Conservation (phyloP, 2,113 vertebrate species). For the Dromaius novaehollandiae region DNA sequence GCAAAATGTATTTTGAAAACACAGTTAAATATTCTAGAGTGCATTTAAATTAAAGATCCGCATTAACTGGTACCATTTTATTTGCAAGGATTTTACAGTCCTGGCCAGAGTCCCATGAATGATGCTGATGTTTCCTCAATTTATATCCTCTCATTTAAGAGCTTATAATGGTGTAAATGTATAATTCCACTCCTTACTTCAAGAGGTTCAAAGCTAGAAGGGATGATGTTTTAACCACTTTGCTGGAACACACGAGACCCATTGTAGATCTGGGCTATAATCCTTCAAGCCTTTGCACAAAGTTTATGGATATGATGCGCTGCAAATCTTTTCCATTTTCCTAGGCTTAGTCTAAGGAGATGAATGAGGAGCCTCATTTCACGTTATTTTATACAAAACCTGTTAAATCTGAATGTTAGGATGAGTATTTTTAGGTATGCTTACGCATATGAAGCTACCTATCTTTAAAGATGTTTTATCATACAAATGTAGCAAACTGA, state of each 20-base stretch:
- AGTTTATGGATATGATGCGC: background rate
- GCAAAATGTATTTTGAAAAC: background rate
- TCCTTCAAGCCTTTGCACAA: background rate
- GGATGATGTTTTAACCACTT: background rate
- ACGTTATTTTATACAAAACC: background rate
- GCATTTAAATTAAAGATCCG: background rate
- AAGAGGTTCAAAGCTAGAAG: background rate
- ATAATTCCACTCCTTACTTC: background rate
- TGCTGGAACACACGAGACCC: background rate
- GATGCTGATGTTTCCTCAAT: background rate
- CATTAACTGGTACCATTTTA: background rate
- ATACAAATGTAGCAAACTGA: background rate
- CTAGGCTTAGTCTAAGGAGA: background rate
- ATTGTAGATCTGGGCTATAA: background rate
- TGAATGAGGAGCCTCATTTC: background rate
- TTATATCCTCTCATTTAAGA: background rate
- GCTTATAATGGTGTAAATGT: background rate
- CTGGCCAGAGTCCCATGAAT: background rate
- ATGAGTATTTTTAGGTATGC: background rate
- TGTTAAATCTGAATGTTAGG: background rate
- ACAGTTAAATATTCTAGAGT: background rate
- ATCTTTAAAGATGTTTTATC: background rate
- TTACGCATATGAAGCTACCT: background rate
- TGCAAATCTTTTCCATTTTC: background rate
- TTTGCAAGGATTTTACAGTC: background rate